Percentiles rank a stretch among this genome's conserved stretches.
Evolutionary conservation across 2,113 vertebrate species (phyloP).

Genomic region (Chaetops frenatus): DNA sequence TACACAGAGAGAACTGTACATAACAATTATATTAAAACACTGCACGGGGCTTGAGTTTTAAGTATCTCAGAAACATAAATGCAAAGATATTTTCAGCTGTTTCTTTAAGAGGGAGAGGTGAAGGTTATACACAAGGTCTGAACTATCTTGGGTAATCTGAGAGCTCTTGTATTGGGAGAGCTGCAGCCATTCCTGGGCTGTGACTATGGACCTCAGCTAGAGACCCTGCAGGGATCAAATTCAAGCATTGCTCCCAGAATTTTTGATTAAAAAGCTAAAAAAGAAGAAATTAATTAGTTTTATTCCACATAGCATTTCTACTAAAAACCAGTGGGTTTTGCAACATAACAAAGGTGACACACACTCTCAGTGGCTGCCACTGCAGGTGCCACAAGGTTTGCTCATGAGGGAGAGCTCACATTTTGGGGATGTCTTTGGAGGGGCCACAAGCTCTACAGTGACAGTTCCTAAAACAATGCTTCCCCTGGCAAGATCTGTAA

Average conservation of each 20-base stretch:
- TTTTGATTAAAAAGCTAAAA: not conserved
- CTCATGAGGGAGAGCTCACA: not conserved
- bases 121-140: not conserved
- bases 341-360: not conserved
- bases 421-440: not conserved
- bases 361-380: not conserved
- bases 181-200: not conserved
- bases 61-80: not conserved
- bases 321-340: not conserved
- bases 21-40: constrained; percentile 11
- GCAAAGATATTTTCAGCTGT: not conserved
- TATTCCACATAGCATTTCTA: not conserved
- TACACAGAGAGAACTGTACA: not conserved
- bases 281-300: not conserved
- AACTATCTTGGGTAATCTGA: not conserved
- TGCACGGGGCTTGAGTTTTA: not conserved
- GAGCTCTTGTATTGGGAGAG: not conserved
- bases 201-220: not conserved
- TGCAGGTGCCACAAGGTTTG: not conserved
- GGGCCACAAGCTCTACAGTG: not conserved
- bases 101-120: not conserved
- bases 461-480: not conserved
- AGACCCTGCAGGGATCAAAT: not conserved
- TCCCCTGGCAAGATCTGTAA: not conserved
- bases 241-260: not conserved